Base-by-base conservation (phyloP, 2,888 invertebrate genomes). In the Notocelia uddmanniana region DNA sequence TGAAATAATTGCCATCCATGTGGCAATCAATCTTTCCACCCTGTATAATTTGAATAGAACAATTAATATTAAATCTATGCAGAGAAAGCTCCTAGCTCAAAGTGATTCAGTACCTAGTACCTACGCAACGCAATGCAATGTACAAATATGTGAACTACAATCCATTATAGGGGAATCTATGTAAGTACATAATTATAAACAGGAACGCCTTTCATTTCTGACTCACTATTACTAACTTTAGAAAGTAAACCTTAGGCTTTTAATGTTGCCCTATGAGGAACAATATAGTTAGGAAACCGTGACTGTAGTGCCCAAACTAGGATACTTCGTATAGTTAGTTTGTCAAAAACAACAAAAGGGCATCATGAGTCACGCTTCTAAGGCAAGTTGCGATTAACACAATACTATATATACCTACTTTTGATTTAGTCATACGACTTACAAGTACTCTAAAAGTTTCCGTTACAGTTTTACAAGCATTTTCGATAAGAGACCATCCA, bases 201-300 rank as follows among this genome's bases (percentile, higher is more conserved):
- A 1, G 21, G n/a, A 13, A 31, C 19, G 26, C 31, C 48, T 50
- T 59, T 59, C 31, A 0, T 50, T 34, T n/a, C 52, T 52, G 34
- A 52, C 15, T 54, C 64, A 54, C 5, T 10, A 26, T 50, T 50
- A 54, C 64, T 37, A 68, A 58, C n/a, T 58, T 68, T 68, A 68
- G 58, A 68, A 68, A 68, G 68, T 58, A 59, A 31, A 21, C 48
- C n/a, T 21, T 34, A 26, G 6, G 13, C 15, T 45, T 19, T 55
- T 57, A 18, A 31, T 67, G 67, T 13, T 31, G 10, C 15, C 58
- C 67, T 58, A 45, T 26, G 10, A 21, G 48, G 60, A 8, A 23
- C 45, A 67, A 45, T 55, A n/a, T 18, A 19, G 26, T 57, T 45
- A 9, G 19, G 41, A 19, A 55, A 67, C 45, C 13, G 10, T 26